A percentile compares a stretch with the other conserved stretches of the same genome.
Conservation (phyloP, 2,888 invertebrate genomes). For the Caenorhabditis imperialis region DNA sequence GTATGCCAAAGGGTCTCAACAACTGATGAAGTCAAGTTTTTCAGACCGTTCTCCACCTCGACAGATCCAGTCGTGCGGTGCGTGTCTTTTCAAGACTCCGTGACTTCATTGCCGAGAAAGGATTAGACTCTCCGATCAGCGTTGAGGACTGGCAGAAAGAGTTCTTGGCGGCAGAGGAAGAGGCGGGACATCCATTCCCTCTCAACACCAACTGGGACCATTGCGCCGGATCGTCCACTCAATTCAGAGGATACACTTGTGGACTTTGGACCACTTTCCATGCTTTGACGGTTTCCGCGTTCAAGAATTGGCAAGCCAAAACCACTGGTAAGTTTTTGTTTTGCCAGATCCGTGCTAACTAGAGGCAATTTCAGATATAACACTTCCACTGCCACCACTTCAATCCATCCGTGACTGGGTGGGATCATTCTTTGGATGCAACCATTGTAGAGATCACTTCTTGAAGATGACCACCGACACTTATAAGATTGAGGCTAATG, state of each 20-base stretch:
- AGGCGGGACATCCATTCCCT: conserved; percentile 74
- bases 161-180: conserved; percentile 72
- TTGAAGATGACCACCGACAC: conserved; percentile 85
- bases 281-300: conserved; percentile 87
- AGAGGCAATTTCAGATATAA: conserved; percentile 42
- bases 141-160: conserved; percentile 73
- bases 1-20: not conserved
- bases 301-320: conserved; percentile 68
- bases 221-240: conserved; percentile 66
- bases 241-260: conserved; percentile 87
- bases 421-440: conserved; percentile 94
- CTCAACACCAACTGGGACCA: conserved; percentile 75
- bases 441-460: conserved; percentile 91
- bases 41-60: conserved; percentile 57
- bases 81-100: conserved; percentile 64
- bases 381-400: conserved; percentile 84
- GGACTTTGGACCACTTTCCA: conserved; percentile 96
- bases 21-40: conserved; percentile 4
- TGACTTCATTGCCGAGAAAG: conserved; percentile 70
- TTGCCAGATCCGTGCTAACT: no score
- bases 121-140: conserved; percentile 59
- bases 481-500: conserved; percentile 72
- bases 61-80: conserved; percentile 63
- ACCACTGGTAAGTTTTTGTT: conserved; percentile 25
- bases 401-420: conserved; percentile 90